Percentiles rank a stretch among this genome's conserved stretches.
These are phyloP conservation scores for Ganaspis sp. DNA, from an alignment of 1,140 invertebrate genomes.

Conservation along the genomic window DNA sequence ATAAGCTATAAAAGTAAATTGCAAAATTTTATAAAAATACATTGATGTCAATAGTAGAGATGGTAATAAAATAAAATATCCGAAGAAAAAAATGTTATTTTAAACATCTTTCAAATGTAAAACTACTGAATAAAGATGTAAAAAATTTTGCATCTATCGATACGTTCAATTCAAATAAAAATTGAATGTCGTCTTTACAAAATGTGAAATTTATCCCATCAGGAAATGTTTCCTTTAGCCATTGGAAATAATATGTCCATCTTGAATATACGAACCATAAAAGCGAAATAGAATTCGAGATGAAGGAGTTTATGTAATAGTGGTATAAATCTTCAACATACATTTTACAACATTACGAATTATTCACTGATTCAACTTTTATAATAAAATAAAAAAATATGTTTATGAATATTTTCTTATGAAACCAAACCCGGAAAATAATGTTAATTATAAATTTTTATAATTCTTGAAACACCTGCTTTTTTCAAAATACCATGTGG, in stretches of 20 bases:
- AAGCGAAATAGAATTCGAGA: conserved; percentile 16
- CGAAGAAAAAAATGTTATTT: too few species aligned
- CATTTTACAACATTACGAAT: background rate
- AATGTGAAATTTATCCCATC: background rate
- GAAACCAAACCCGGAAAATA: background rate
- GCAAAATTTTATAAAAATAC: too few species aligned
- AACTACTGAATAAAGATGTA: background rate
- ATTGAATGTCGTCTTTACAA: background rate
- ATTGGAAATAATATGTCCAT: conserved; percentile 7
- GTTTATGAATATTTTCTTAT: background rate
- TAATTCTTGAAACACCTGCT: too few species aligned
- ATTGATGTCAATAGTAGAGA: background rate
- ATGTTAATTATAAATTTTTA: too few species aligned
- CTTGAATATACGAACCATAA: conserved; percentile 1
- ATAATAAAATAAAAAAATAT: too few species aligned
- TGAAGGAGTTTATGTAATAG: background rate
- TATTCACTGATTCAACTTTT: background rate
- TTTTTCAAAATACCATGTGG: too few species aligned
- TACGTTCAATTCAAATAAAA: background rate
- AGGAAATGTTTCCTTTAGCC: conserved; percentile 12
- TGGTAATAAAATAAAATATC: too few species aligned
- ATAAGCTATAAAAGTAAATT: too few species aligned
- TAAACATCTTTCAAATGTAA: background rate
- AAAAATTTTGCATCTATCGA: background rate
- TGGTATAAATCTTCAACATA: background rate